Evolutionary conservation across 2,888 invertebrate genomes (phyloP).

Genomic region (Drosophila buzzatii): DNA sequence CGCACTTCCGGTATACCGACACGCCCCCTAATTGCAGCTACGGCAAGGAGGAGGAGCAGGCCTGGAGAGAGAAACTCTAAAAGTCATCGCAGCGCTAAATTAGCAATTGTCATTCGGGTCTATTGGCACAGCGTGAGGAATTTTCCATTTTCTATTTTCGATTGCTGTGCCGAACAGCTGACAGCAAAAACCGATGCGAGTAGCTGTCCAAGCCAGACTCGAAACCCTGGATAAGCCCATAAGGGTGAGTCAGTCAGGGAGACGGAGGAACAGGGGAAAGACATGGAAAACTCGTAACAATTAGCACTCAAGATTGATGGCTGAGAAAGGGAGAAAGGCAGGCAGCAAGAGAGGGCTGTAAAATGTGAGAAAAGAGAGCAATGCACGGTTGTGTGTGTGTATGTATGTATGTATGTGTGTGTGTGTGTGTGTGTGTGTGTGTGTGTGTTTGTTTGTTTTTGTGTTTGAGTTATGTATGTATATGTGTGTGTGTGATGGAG

Average conservation of each 20-base stretch:
- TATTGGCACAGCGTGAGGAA: slow-evolving; percentile 53
- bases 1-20: slow-evolving; percentile 70
- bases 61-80: slow-evolving; percentile 5
- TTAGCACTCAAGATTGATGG: slow-evolving; percentile 77
- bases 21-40: slow-evolving; percentile 68
- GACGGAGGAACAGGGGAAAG: not conserved
- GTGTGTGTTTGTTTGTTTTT: not conserved
- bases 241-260: not conserved
- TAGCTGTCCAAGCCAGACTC: slow-evolving; percentile 34
- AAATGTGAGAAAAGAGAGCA: slow-evolving; percentile 13
- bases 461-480: not conserved
- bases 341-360: slow-evolving; percentile 6
- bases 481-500: not conserved
- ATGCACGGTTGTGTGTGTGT: slow-evolving; percentile 33
- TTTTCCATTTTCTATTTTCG: slow-evolving; percentile 51
- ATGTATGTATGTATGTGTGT: too few relatives aligned
- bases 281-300: slow-evolving; percentile 68
- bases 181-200: slow-evolving; percentile 26
- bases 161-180: slow-evolving; percentile 48
- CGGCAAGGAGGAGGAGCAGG: slow-evolving; percentile 1
- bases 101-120: slow-evolving; percentile 71
- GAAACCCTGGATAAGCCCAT: not conserved
- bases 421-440: not conserved
- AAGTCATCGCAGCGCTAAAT: slow-evolving; percentile 55
- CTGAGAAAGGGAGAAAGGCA: slow-evolving; percentile 21